phyloP scores from a whole-genome alignment of 2,888 invertebrate genomes.

The Trichopria drosophilae region DNA sequence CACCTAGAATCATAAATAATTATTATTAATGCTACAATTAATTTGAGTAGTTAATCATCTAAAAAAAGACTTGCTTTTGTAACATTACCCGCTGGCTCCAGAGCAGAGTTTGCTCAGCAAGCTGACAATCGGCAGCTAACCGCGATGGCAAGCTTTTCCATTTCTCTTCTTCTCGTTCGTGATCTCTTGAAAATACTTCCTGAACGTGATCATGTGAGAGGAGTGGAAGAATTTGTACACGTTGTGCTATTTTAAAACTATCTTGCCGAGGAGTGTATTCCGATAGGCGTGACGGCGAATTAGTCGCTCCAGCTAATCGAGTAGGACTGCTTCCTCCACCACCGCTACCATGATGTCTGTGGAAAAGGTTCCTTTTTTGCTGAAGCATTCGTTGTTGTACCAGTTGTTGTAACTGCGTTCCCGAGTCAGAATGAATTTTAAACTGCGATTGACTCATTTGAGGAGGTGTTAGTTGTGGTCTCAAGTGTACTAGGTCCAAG shows the following conservation, averaged over 20 bases:
- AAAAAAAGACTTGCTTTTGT: constrained; percentile 9
- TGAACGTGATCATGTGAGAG: constrained; percentile 61
- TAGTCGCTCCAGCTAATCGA: constrained; percentile 40
- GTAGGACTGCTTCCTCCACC: constrained; percentile 51
- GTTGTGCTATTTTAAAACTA: constrained; percentile 86
- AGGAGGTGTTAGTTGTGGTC: constrained; percentile 49
- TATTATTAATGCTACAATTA: constrained; percentile 2
- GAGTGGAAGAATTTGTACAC: constrained; percentile 79
- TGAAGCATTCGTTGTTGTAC: constrained; percentile 84
- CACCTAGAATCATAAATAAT: constrained; percentile 42
- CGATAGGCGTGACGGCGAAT: constrained; percentile 41
- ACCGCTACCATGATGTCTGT: constrained; percentile 49
- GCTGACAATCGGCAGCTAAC: constrained; percentile 53
- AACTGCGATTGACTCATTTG: constrained; percentile 45
- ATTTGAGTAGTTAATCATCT: background rate
- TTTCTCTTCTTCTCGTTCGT: constrained; percentile 52
- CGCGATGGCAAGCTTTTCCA: constrained; percentile 55
- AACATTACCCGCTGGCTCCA: constrained; percentile 56
- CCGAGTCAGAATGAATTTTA: constrained; percentile 45
- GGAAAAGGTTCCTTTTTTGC: constrained; percentile 69
- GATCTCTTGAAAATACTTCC: constrained; percentile 46
- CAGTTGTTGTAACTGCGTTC: constrained; percentile 75
- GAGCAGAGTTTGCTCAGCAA: constrained; percentile 52
- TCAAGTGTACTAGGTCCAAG: constrained; percentile 51
- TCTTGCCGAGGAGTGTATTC: constrained; percentile 82